Conservation (phyloP, 2,888 invertebrate species). For the Aphrophora alni region DNA sequence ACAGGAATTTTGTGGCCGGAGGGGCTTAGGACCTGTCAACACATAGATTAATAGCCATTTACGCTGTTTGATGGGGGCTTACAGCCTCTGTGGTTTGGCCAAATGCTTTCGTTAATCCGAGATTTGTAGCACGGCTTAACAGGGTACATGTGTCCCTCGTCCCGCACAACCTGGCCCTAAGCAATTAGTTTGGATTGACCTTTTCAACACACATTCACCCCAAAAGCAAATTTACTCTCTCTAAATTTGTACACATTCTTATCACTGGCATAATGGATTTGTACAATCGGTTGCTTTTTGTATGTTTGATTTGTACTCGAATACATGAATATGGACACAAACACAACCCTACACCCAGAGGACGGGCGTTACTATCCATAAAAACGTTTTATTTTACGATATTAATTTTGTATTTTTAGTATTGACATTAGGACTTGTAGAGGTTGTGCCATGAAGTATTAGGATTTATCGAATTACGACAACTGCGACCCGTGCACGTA, state of each 20-base stretch:
- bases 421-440: no score
- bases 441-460: no score
- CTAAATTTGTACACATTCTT: neutral
- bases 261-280: neutral
- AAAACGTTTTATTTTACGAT: no score
- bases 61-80: conserved; percentile 34
- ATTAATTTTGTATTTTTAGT: no score
- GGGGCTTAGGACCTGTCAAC: conserved; percentile 22
- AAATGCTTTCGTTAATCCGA: conserved; percentile 19
- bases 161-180: neutral
- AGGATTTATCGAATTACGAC: no score
- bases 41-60: conserved; percentile 34
- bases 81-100: conserved; percentile 27
- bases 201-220: conserved; percentile 4
- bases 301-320: no score
- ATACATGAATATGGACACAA: no score
- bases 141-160: no score
- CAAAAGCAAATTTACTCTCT: neutral
- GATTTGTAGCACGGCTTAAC: conserved; percentile 1
- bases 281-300: neutral
- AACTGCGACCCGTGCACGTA: no score
- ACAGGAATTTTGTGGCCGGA: neutral
- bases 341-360: no score
- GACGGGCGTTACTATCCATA: no score
- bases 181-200: neutral